phyloP scores from a whole-genome alignment of 2,888 invertebrate species.

The Lepeophtheirus nordmannii region DNA sequence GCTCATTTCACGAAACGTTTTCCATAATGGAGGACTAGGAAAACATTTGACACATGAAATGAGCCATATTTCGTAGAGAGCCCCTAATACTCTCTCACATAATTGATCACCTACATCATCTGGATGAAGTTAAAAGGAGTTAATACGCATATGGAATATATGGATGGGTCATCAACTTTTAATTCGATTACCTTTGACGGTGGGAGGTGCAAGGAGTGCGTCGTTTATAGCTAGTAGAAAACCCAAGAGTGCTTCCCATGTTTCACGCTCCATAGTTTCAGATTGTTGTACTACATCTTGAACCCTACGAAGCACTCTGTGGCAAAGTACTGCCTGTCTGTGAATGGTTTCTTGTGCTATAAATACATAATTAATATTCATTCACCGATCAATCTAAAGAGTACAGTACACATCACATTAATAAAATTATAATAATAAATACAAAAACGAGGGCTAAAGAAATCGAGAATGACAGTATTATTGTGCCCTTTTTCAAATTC shows the following conservation, averaged over 20 bases:
- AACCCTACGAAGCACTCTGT: constrained; percentile 67
- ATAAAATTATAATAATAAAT: too few relatives aligned
- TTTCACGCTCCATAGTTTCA: constrained; percentile 50
- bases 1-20: constrained; percentile 79
- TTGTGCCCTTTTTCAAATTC: too few relatives aligned
- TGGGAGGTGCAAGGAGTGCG: constrained; percentile 75
- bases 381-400: constrained; percentile 2
- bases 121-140: constrained; percentile 29
- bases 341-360: constrained; percentile 73
- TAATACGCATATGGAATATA: neutral
- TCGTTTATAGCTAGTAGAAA: constrained; percentile 81
- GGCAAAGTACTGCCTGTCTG: constrained; percentile 81
- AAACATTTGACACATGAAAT: constrained; percentile 63
- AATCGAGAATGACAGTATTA: too few relatives aligned
- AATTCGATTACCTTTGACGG: constrained; percentile 47
- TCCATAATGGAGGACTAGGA: constrained; percentile 77
- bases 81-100: constrained; percentile 80
- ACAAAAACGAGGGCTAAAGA: too few relatives aligned
- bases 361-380: constrained; percentile 25
- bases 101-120: constrained; percentile 90
- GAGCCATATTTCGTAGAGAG: constrained; percentile 76
- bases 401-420: too few relatives aligned
- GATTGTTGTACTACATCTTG: constrained; percentile 57
- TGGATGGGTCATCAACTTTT: neutral
- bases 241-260: constrained; percentile 75